A percentile compares a stretch with the other conserved stretches of the same genome.
These are phyloP conservation scores for Echiichthys vipera DNA, from an alignment of 2,797 vertebrate genomes.

Conservation along the genomic window DNA sequence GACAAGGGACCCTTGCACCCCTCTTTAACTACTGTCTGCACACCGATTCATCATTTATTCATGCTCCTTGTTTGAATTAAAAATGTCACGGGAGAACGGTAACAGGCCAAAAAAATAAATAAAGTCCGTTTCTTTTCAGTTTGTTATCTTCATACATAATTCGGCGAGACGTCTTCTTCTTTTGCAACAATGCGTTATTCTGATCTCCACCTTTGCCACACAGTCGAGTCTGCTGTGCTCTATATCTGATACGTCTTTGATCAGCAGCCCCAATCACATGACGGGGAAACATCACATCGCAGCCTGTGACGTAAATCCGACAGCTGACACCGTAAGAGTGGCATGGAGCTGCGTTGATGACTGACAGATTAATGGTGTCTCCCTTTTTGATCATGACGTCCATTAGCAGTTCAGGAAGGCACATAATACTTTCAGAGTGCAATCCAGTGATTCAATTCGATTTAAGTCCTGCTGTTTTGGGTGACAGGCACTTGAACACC, in stretches of 20 bases:
- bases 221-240: slow-evolving; percentile 44
- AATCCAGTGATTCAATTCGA: slow-evolving; percentile 54
- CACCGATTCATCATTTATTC: slow-evolving; percentile 14
- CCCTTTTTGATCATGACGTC: slow-evolving; percentile 48
- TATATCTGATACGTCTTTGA: slow-evolving; percentile 17
- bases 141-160: slow-evolving; percentile 42
- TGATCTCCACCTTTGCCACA: slow-evolving; percentile 9
- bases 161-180: slow-evolving; percentile 25
- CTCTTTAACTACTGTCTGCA: not conserved
- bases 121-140: slow-evolving; percentile 25
- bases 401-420: slow-evolving; percentile 70
- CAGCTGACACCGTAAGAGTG: slow-evolving; percentile 24
- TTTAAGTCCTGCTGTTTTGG: slow-evolving; percentile 85
- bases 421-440: slow-evolving; percentile 65
- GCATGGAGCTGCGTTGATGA: slow-evolving; percentile 21
- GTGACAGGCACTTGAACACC: slow-evolving; percentile 88
- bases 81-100: slow-evolving; percentile 38
- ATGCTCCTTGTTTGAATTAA: slow-evolving; percentile 28
- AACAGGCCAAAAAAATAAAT: slow-evolving; percentile 47
- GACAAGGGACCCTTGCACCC: not conserved
- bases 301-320: slow-evolving; percentile 7
- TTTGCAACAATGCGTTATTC: not conserved
- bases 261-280: slow-evolving; percentile 28
- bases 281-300: slow-evolving; percentile 34
- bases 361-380: slow-evolving; percentile 48